Percentiles rank a stretch among this genome's conserved stretches.
These are phyloP conservation scores for Agrotis clavis DNA, from an alignment of 2,888 invertebrate genomes.

Conservation along the genomic window DNA sequence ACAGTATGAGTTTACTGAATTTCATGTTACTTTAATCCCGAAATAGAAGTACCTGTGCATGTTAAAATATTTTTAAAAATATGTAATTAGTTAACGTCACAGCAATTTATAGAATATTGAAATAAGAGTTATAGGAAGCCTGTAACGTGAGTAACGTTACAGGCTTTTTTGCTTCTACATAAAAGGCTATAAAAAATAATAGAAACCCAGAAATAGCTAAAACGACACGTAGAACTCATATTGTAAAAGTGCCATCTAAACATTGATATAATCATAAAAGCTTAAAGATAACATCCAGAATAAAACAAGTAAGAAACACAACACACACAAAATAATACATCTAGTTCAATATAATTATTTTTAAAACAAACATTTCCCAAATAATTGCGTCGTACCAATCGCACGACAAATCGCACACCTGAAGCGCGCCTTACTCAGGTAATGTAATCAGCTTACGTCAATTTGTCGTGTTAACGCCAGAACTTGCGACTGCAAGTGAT, in stretches of 20 bases:
- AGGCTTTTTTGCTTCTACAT: background rate
- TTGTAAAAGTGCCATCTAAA: too few relatives aligned
- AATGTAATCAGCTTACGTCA: slow-evolving; percentile 65
- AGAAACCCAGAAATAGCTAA: background rate
- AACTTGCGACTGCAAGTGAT: slow-evolving; percentile 16
- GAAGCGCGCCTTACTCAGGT: slow-evolving; percentile 27
- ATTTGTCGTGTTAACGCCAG: slow-evolving; percentile 60
- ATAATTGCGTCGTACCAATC: background rate
- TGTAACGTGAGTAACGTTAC: too few relatives aligned
- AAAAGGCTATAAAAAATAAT: background rate
- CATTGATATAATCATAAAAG: too few relatives aligned
- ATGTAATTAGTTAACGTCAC: background rate
- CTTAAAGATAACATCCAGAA: background rate
- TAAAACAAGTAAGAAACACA: background rate
- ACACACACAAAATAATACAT: slow-evolving; percentile 7
- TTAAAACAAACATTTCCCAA: background rate
- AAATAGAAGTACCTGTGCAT: too few relatives aligned
- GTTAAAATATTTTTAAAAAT: background rate
- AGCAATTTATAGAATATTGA: background rate
- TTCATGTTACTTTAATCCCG: background rate
- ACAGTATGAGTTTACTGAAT: background rate
- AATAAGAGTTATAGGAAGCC: background rate
- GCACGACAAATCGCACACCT: slow-evolving; percentile 32
- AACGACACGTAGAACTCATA: background rate
- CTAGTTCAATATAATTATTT: background rate